phyloP scores from a whole-genome alignment of 2,888 invertebrate genomes.

The Acanthococcus lagerstroemiae region DNA sequence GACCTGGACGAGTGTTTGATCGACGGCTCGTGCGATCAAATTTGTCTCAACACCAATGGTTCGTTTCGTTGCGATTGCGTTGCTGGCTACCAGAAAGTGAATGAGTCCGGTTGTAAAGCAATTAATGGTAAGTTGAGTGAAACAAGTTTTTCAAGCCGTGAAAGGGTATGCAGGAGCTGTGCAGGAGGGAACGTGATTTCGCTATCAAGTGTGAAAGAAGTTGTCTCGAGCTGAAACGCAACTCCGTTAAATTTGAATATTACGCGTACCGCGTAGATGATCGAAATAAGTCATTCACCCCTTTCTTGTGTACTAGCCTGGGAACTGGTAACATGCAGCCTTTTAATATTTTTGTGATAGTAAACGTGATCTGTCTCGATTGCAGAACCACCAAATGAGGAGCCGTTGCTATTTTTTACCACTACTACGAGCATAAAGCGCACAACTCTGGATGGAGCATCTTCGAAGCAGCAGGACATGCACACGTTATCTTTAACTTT shows the following conservation, averaged over 20 bases:
- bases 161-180: background rate
- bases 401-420: slow-evolving; percentile 57
- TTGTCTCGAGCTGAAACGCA: too few species aligned
- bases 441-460: slow-evolving; percentile 48
- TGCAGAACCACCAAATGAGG: slow-evolving; percentile 54
- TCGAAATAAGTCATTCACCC: too few species aligned
- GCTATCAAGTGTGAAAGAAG: too few species aligned
- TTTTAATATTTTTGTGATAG: slow-evolving; percentile 6
- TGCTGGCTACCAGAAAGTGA: slow-evolving; percentile 54
- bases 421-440: slow-evolving; percentile 56
- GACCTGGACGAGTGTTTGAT: slow-evolving; percentile 69
- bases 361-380: slow-evolving; percentile 28
- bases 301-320: too few species aligned
- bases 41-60: slow-evolving; percentile 56
- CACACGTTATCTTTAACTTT: slow-evolving; percentile 51
- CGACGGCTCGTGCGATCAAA: slow-evolving; percentile 62
- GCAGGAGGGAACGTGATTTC: background rate
- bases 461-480: slow-evolving; percentile 41
- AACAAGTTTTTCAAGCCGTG: background rate
- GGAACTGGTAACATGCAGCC: too few species aligned
- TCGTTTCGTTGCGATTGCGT: slow-evolving; percentile 64
- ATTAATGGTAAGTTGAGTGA: slow-evolving; percentile 51
- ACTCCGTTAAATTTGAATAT: too few species aligned
- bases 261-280: too few species aligned
- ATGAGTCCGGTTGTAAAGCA: slow-evolving; percentile 50